Percentiles rank a stretch among this genome's conserved stretches.
These are phyloP conservation scores for Labrus mixtus DNA, from an alignment of 2,113 vertebrate species.

Conservation along the genomic window DNA sequence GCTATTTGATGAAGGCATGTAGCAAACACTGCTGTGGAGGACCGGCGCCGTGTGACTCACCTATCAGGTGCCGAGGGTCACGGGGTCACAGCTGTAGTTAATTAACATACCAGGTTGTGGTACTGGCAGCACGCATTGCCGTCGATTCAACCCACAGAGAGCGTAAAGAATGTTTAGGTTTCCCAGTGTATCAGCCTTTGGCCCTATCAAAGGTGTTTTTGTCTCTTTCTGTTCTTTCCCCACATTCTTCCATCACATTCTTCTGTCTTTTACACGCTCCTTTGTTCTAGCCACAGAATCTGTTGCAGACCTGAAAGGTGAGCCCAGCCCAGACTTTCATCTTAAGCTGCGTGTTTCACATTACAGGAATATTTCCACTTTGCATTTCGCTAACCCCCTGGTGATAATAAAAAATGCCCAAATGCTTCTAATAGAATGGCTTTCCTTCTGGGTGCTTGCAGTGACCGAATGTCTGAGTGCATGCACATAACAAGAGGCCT, in stretches of 20 bases:
- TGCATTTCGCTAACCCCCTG: slow-evolving; percentile 75
- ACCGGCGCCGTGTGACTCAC: slow-evolving; percentile 74
- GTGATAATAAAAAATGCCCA: slow-evolving; percentile 78
- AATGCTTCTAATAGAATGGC: slow-evolving; percentile 52
- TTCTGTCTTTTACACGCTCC: slow-evolving; percentile 53
- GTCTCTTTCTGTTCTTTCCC: slow-evolving; percentile 56
- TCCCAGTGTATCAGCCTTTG: slow-evolving; percentile 58
- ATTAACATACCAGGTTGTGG: slow-evolving; percentile 78
- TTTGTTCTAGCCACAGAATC: slow-evolving; percentile 68
- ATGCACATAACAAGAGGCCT: slow-evolving; percentile 77
- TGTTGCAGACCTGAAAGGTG: slow-evolving; percentile 70
- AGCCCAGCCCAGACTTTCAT: slow-evolving; percentile 60
- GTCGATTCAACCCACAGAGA: slow-evolving; percentile 61
- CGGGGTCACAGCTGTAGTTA: slow-evolving; percentile 77
- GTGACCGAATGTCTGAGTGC: slow-evolving; percentile 75
- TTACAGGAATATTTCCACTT: slow-evolving; percentile 82
- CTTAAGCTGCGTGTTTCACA: slow-evolving; percentile 80
- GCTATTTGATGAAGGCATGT: slow-evolving; percentile 67
- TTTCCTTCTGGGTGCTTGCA: slow-evolving; percentile 58
- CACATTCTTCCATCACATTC: slow-evolving; percentile 65
- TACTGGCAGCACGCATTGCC: slow-evolving; percentile 58
- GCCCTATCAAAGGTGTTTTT: slow-evolving; percentile 73
- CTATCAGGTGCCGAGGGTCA: slow-evolving; percentile 82
- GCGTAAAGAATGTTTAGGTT: slow-evolving; percentile 64
- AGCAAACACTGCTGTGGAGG: slow-evolving; percentile 55